Evolutionary conservation across 53 echinoderm and acorn worm genomes (phyloP).

Genomic region (Henricia sp.): DNA sequence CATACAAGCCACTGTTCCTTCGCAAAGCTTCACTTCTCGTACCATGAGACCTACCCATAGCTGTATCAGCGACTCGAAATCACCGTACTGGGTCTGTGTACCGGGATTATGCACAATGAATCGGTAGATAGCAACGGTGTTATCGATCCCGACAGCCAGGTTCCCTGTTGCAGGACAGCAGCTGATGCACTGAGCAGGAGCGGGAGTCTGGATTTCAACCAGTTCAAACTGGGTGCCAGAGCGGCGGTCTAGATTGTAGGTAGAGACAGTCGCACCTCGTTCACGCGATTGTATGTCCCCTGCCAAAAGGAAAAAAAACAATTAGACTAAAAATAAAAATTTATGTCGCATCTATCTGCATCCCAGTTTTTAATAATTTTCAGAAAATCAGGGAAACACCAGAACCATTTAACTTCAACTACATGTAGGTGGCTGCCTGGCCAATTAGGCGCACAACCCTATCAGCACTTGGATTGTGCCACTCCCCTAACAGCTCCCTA

Average conservation of each 20-base stretch:
- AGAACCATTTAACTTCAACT: too few relatives aligned
- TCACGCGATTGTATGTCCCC: constrained; percentile 28
- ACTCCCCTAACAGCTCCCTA: too few relatives aligned
- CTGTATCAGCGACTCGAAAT: constrained; percentile 49
- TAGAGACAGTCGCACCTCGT: constrained; percentile 17
- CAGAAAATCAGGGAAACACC: too few relatives aligned
- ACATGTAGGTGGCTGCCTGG: too few relatives aligned
- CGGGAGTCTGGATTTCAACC: constrained; percentile 36
- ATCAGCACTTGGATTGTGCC: too few relatives aligned
- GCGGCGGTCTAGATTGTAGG: constrained; percentile 6
- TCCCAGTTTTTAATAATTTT: too few relatives aligned
- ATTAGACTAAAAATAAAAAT: too few relatives aligned
- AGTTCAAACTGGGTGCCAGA: constrained; percentile 41
- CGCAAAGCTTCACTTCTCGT: constrained; percentile 11
- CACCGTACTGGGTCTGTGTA: neutral
- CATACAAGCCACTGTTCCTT: constrained; percentile 40
- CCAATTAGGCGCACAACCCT: too few relatives aligned
- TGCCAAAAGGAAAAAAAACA: too few relatives aligned
- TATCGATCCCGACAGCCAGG: constrained; percentile 39
- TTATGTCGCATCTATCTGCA: too few relatives aligned
- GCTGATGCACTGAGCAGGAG: constrained; percentile 46
- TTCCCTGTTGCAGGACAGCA: constrained; percentile 59
- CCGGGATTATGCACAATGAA: constrained; percentile 19
- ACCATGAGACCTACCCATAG: constrained; percentile 34
- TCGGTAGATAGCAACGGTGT: constrained; percentile 36